Base-by-base conservation (phyloP, 2,113 vertebrate genomes). In the Saccopteryx leptura region DNA sequence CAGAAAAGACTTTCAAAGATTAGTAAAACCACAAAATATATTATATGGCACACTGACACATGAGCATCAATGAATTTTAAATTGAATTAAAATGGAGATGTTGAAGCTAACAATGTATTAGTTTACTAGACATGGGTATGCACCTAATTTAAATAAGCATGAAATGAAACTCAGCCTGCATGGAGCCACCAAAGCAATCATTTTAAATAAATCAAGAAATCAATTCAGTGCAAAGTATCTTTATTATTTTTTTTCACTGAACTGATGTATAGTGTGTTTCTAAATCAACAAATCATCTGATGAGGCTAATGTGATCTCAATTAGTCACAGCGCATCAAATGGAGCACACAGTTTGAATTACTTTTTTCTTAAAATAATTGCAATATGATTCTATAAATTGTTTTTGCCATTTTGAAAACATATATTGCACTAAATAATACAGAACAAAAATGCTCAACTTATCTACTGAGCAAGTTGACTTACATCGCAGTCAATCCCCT, bases 401-500 rank as follows among this genome's bases (percentile, higher is more conserved):
- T 68, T 69, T 92, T 58, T 88, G 17, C n/a, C 50, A 90, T 48
- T 79, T 92, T 21, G 90, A 26, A 96, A 90, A 33, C 33, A 56
- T 50, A 69, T 2, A 60, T 9, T 82, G 69, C 90, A 46, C 15
- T 63, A 69, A 82, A 63, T 17, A 94, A 74, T 1, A 18, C 14
- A 75, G 83, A 90, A 39, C 8, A 88, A 50, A 94, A 69, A 76
- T 3, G 60, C 1, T 78, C 21, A 60, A 74, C 6, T 88, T 39
- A 69, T 60, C 2, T 33, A 61, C 18, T 65, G 12, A 93, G 33
- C 90, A 85, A 3, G 31, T 71, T 21, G 26, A 98, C 98, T 98
- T 97, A 98, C 98, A 0, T 97, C 69, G 69, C 33, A 72, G 56
- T 98, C 97, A 79, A 98, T 84, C 63, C 98, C 98, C 96, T 93